A percentile compares a stretch with the other conserved stretches of the same genome.
phyloP scores from a whole-genome alignment of 64 coral and sea anemone species.

The Catalaphyllia jardinei region DNA sequence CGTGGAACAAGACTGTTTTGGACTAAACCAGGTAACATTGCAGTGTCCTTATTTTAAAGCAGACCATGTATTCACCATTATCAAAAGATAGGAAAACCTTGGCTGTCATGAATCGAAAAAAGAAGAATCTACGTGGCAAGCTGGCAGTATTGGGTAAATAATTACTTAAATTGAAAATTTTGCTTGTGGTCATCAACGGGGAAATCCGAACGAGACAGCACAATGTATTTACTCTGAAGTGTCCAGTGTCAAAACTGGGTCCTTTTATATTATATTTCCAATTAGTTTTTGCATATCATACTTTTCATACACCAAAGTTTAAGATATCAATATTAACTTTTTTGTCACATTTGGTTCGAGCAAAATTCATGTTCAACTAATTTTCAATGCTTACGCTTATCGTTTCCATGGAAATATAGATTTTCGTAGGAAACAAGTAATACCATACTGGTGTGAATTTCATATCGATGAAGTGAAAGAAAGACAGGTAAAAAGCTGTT shows the following conservation, averaged over 20 bases:
- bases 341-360: too few relatives aligned
- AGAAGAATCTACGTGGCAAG: neutral
- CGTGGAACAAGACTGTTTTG: constrained; percentile 39
- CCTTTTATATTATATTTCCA: neutral
- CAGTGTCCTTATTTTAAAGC: too few relatives aligned
- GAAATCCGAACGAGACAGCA: neutral
- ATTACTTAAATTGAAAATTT: neutral
- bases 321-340: too few relatives aligned
- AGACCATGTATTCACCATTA: too few relatives aligned
- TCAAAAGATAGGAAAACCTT: neutral
- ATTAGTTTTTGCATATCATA: neutral
- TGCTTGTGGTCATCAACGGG: neutral
- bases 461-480: too few relatives aligned
- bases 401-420: too few relatives aligned
- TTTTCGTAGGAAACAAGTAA: too few relatives aligned
- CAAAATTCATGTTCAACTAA: too few relatives aligned
- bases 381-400: too few relatives aligned
- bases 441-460: too few relatives aligned
- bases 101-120: neutral
- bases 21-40: constrained; percentile 42
- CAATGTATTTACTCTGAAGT: neutral
- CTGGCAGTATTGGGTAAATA: neutral
- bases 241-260: neutral
- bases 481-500: too few relatives aligned
- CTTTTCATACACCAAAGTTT: neutral